phyloP scores from a whole-genome alignment of 2,113 vertebrate species.

The Notiomystis cincta region DNA sequence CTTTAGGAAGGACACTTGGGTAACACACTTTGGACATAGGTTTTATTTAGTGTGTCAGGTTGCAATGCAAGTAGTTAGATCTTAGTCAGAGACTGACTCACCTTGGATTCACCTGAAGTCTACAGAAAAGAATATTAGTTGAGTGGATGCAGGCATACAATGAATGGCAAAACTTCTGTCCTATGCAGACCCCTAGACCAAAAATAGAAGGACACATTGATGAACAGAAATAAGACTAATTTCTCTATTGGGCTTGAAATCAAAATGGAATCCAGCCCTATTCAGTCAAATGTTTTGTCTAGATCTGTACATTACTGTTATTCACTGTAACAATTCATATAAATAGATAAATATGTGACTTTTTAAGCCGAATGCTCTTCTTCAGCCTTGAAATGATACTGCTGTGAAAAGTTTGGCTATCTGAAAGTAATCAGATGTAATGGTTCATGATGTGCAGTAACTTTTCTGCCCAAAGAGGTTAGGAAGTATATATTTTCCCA shows the following conservation, averaged over 20 bases:
- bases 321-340: neutral
- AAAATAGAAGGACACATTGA: neutral
- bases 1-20: neutral
- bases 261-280: neutral
- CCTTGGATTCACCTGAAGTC: neutral
- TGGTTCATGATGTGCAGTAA: neutral
- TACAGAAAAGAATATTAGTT: neutral
- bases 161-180: neutral
- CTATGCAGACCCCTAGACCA: fast-evolving
- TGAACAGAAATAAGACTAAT: neutral
- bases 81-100: neutral
- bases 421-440: neutral
- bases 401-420: neutral
- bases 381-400: neutral
- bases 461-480: neutral
- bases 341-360: neutral
- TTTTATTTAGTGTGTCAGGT: fast-evolving
- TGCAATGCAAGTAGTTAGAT: neutral
- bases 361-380: neutral
- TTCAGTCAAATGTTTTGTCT: neutral
- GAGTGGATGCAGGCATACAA: neutral
- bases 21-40: neutral
- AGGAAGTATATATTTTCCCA: neutral
- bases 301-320: neutral
- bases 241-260: neutral